These are phyloP conservation scores for Prochilodus magdalenae DNA, from an alignment of 2,113 vertebrate genomes.

Conservation along the genomic window DNA sequence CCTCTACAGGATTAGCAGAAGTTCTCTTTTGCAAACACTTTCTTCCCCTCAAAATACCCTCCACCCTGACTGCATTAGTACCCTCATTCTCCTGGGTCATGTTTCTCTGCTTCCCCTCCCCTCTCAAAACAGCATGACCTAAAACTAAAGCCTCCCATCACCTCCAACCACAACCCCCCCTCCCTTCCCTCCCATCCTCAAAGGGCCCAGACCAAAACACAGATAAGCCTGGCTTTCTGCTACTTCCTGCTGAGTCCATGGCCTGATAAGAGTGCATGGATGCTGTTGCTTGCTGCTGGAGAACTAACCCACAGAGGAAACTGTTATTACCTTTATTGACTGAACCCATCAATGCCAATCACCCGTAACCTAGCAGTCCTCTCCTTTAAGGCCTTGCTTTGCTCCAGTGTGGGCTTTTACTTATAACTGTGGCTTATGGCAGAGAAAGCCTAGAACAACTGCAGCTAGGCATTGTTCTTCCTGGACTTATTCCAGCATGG, in stretches of 20 bases:
- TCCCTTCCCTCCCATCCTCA: constrained; percentile 41
- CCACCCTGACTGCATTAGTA: constrained; percentile 38
- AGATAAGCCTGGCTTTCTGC: constrained; percentile 60
- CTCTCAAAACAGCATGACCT: constrained; percentile 50
- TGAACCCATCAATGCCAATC: constrained; percentile 35
- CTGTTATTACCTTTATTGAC: constrained; percentile 52
- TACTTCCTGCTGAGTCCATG: constrained; percentile 57
- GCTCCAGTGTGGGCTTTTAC: constrained; percentile 26
- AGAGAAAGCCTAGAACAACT: constrained; percentile 18
- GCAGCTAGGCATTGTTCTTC: constrained; percentile 14
- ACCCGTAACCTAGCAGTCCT: constrained; percentile 37
- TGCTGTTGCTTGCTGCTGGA: constrained; percentile 49
- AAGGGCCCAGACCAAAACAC: constrained; percentile 52
- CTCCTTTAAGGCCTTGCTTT: constrained; percentile 11
- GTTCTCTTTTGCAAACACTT: constrained; percentile 15
- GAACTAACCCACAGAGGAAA: constrained; percentile 46
- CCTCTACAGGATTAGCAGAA: constrained; percentile 25
- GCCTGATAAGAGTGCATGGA: constrained; percentile 49
- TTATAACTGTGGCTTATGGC: not conserved
- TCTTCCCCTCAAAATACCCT: constrained; percentile 11
- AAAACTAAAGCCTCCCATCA: constrained; percentile 36
- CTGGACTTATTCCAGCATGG: constrained; percentile 23
- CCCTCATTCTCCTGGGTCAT: constrained; percentile 32
- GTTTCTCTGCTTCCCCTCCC: constrained; percentile 47
- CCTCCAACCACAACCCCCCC: constrained; percentile 21